Conservation (phyloP, 2,113 vertebrate genomes). For the Tachycineta bicolor region DNA sequence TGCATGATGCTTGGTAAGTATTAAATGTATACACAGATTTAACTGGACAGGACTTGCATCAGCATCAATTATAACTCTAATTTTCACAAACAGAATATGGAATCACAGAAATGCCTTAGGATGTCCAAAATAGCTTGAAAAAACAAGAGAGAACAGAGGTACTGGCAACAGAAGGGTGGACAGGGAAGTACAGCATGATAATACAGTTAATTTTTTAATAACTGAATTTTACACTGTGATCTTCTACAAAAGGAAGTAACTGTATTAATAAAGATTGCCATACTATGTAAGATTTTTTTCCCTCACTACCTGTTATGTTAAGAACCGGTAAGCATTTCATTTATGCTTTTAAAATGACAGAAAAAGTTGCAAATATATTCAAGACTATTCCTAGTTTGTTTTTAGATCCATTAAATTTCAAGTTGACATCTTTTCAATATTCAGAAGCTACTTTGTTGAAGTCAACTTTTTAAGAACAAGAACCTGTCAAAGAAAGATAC, state of each 20-base stretch:
- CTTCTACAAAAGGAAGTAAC: not conserved
- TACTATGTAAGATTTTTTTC: rapidly evolving
- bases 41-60: not conserved
- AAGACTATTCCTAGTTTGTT: not conserved
- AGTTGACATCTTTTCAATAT: not conserved
- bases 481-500: not conserved
- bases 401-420: constrained; percentile 3
- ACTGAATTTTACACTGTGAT: not conserved
- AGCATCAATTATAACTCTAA: not conserved
- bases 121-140: not conserved
- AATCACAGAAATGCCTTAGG: not conserved
- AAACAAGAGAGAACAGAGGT: not conserved
- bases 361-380: not conserved
- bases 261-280: not conserved
- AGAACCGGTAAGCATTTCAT: not conserved
- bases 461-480: not conserved
- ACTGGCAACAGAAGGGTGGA: not conserved
- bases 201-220: not conserved
- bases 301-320: not conserved
- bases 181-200: not conserved
- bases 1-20: not conserved
- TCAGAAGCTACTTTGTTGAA: not conserved
- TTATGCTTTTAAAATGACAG: not conserved
- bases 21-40: not conserved
- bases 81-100: not conserved